These are phyloP conservation scores for Dipodomys spectabilis DNA, from an alignment of 2,113 vertebrate genomes.

Conservation along the genomic window DNA sequence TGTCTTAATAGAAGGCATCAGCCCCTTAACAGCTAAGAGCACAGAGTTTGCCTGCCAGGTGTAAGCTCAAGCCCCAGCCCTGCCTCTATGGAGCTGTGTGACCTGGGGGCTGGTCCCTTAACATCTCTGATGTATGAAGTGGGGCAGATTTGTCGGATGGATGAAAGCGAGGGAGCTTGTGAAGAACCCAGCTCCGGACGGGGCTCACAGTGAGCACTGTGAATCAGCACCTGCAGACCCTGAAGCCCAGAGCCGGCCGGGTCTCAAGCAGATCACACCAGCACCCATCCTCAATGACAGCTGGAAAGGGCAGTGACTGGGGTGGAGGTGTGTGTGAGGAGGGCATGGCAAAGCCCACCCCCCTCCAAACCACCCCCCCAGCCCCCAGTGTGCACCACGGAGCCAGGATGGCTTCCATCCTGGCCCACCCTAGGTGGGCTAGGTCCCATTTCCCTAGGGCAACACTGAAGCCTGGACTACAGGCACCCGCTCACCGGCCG, in stretches of 20 bases:
- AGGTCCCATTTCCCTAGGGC: neutral
- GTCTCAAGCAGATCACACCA: neutral
- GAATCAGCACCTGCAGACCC: neutral
- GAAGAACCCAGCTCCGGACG: neutral
- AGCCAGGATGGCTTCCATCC: neutral
- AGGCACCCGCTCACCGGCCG: neutral
- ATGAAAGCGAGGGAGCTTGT: fast-evolving
- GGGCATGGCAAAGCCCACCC: neutral
- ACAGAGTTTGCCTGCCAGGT: no score
- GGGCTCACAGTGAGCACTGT: fast-evolving
- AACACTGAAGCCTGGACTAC: neutral
- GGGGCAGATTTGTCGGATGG: neutral
- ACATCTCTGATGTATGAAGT: neutral
- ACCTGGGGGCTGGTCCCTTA: neutral
- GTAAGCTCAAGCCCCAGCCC: neutral
- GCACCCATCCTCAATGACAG: fast-evolving
- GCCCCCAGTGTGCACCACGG: neutral
- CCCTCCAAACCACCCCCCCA: neutral
- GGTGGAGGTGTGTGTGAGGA: neutral
- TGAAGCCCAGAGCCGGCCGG: neutral
- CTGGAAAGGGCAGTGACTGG: neutral
- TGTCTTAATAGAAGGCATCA: neutral
- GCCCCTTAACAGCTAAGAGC: neutral
- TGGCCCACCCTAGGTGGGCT: no score
- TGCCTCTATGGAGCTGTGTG: slow-evolving; percentile 26